Conservation (phyloP, 2,113 vertebrate genomes). For the Eubucco bourcierii region DNA sequence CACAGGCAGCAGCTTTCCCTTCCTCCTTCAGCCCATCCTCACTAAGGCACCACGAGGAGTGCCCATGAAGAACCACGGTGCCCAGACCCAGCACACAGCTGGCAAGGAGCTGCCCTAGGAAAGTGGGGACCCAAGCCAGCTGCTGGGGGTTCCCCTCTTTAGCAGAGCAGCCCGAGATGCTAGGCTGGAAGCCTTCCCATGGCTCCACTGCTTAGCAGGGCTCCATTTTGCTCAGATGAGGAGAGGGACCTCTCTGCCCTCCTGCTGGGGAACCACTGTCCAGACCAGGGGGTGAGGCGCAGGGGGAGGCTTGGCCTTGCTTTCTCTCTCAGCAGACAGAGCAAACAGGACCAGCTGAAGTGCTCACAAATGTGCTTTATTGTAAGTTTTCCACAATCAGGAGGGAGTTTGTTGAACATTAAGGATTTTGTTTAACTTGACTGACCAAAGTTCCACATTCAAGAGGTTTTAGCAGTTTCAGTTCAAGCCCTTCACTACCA, state of each 20-base stretch:
- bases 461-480: not conserved
- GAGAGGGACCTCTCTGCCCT: not conserved
- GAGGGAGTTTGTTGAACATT: not conserved
- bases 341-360: not conserved
- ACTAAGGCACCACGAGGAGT: not conserved
- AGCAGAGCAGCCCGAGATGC: not conserved
- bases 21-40: not conserved
- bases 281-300: not conserved
- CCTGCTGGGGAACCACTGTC: not conserved
- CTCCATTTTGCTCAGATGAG: not conserved
- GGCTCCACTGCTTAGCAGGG: not conserved
- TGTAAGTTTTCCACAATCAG: slow-evolving; percentile 57
- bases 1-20: not conserved
- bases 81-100: not conserved
- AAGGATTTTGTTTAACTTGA: not conserved
- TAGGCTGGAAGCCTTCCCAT: not conserved
- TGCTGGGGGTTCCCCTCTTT: no score
- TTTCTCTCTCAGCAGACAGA: not conserved
- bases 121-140: not conserved
- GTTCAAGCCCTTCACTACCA: not conserved
- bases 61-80: accelerated
- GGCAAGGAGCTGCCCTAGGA: accelerated
- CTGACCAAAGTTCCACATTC: not conserved
- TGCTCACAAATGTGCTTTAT: slow-evolving; percentile 67
- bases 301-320: not conserved